These are phyloP conservation scores for Eriocheir sinensis DNA, from an alignment of 1,140 invertebrate species.

Conservation along the genomic window DNA sequence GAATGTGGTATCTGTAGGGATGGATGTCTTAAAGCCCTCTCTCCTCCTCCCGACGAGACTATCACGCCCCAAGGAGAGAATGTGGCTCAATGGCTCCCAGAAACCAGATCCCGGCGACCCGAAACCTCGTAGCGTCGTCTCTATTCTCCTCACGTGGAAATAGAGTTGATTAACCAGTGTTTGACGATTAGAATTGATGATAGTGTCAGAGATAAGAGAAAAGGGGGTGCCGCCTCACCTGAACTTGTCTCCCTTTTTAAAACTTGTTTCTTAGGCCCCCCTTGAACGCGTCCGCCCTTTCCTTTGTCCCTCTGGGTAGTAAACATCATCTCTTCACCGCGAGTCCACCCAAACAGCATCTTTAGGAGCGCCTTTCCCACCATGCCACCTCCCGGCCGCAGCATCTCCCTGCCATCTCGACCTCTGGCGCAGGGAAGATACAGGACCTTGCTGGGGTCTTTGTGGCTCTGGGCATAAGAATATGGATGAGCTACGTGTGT, in stretches of 20 bases:
- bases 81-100: conserved; percentile 45
- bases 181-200: conserved; percentile 41
- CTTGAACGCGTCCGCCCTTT: not conserved
- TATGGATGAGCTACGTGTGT: conserved; percentile 53
- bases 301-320: not conserved
- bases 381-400: not conserved
- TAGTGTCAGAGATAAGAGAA: conserved; percentile 48
- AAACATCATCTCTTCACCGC: not conserved
- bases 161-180: conserved; percentile 32
- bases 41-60: not conserved
- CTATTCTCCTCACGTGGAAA: conserved; percentile 28
- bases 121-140: not conserved
- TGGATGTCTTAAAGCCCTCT: not conserved
- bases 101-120: conserved; percentile 46
- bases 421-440: conserved; percentile 28
- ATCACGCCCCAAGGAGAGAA: conserved; percentile 26
- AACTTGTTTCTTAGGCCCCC: not conserved
- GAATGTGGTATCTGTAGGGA: conserved; percentile 1
- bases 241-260: not conserved
- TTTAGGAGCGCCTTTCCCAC: not conserved
- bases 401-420: not conserved
- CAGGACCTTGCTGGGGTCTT: conserved; percentile 52
- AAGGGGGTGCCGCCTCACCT: conserved; percentile 43
- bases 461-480: conserved; percentile 38
- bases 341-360: not conserved